phyloP scores from a whole-genome alignment of 2,113 vertebrate genomes.

The Empidonax alnorum region DNA sequence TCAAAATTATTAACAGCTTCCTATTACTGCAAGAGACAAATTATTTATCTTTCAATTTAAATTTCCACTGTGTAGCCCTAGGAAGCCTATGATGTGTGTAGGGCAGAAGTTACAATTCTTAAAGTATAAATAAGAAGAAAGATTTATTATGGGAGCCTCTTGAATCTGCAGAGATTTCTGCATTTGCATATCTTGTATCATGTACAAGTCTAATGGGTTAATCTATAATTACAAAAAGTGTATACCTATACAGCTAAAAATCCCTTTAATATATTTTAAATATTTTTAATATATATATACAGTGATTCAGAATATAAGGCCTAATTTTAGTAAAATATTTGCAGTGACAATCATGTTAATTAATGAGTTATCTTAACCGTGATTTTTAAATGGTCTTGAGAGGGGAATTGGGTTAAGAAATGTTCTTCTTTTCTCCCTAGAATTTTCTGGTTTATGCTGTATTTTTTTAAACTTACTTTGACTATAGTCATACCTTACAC shows the following conservation, averaged over 20 bases:
- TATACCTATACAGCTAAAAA: neutral
- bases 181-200: neutral
- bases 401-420: neutral
- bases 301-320: neutral
- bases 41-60: neutral
- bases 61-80: neutral
- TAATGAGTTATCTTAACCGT: neutral
- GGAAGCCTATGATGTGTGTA: neutral
- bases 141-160: neutral
- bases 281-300: neutral
- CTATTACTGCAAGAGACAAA: neutral
- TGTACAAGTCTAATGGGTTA: neutral
- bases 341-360: neutral
- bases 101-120: neutral
- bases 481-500: neutral
- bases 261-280: neutral
- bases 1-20: neutral
- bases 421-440: neutral
- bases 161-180: neutral
- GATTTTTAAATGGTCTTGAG: neutral
- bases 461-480: constrained; percentile 25
- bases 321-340: neutral
- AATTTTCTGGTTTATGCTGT: neutral
- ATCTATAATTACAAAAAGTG: neutral
- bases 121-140: neutral